Conservation (phyloP, 2,888 invertebrate species). For the Agrotis exclamationis region DNA sequence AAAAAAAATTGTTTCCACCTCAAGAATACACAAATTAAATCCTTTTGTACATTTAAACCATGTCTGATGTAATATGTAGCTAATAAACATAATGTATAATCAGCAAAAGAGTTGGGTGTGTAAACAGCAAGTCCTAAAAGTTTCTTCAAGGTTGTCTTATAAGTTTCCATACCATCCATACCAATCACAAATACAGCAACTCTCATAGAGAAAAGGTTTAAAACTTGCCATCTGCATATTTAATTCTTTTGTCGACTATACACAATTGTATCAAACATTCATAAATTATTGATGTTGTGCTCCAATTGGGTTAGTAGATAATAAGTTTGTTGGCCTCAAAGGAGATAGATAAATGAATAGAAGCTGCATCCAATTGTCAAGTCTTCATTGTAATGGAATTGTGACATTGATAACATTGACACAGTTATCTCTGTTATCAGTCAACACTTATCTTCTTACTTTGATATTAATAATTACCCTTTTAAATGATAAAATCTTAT, state of each 20-base stretch:
- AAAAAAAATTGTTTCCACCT: slow-evolving; percentile 1
- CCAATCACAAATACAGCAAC: too few relatives aligned
- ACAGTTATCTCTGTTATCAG: slow-evolving; percentile 32
- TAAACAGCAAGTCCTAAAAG: too few relatives aligned
- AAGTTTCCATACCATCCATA: too few relatives aligned
- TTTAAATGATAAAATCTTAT: slow-evolving; percentile 32
- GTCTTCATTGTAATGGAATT: background rate
- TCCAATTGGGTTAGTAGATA: slow-evolving; percentile 52
- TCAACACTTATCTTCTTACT: slow-evolving; percentile 14
- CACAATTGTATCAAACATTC: slow-evolving; percentile 13
- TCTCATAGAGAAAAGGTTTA: too few relatives aligned
- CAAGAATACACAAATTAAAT: background rate
- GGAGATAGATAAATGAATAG: slow-evolving; percentile 31
- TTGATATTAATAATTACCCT: slow-evolving; percentile 53
- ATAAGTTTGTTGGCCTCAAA: slow-evolving; percentile 61
- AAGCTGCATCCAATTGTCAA: slow-evolving; percentile 30
- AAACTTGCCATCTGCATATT: too few relatives aligned
- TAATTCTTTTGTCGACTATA: background rate
- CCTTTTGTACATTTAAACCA: background rate
- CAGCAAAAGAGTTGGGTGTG: too few relatives aligned
- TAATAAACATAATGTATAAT: slow-evolving; percentile 14
- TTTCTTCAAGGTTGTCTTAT: too few relatives aligned
- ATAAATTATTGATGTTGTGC: slow-evolving; percentile 32
- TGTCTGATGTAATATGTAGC: slow-evolving; percentile 4
- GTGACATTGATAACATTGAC: slow-evolving; percentile 28